A percentile compares a stretch with the other conserved stretches of the same genome.
phyloP scores from a whole-genome alignment of 2,888 invertebrate species.

The Siphlonurus alternatus region DNA sequence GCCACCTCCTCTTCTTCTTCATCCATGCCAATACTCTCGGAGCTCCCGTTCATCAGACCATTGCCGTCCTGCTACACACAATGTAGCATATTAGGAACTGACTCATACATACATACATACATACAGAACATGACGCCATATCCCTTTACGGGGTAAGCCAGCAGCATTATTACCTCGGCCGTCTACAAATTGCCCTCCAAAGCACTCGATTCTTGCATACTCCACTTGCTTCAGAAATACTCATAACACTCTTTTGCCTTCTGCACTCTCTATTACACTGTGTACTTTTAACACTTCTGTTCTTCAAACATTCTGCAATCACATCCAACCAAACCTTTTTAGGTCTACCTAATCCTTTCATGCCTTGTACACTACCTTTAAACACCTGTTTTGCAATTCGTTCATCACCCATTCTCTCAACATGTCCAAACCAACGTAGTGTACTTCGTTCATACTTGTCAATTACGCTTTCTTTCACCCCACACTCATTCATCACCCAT shows the following conservation, averaged over 20 bases:
- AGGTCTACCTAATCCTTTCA: neutral
- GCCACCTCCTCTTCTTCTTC: too few relatives aligned
- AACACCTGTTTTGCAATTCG: neutral
- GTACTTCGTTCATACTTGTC: too few relatives aligned
- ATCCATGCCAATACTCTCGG: too few relatives aligned
- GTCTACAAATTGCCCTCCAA: neutral
- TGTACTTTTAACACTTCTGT: neutral
- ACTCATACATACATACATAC: neutral
- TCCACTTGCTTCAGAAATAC: neutral
- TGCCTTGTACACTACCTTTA: neutral
- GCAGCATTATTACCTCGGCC: neutral
- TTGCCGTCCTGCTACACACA: too few relatives aligned
- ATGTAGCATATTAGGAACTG: too few relatives aligned
- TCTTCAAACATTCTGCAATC: neutral
- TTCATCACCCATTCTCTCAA: neutral
- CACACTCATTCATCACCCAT: too few relatives aligned
- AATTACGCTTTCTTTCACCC: too few relatives aligned
- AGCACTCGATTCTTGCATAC: neutral
- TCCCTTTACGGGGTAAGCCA: neutral
- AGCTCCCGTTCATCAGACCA: too few relatives aligned
- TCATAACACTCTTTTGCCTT: neutral
- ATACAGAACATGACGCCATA: neutral
- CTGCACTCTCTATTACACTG: neutral
- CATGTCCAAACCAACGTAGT: too few relatives aligned
- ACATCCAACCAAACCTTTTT: neutral